A percentile compares a stretch with the other conserved stretches of the same genome.
Conservation (phyloP, 2,113 vertebrate genomes). For the Eudorcas thomsonii region DNA sequence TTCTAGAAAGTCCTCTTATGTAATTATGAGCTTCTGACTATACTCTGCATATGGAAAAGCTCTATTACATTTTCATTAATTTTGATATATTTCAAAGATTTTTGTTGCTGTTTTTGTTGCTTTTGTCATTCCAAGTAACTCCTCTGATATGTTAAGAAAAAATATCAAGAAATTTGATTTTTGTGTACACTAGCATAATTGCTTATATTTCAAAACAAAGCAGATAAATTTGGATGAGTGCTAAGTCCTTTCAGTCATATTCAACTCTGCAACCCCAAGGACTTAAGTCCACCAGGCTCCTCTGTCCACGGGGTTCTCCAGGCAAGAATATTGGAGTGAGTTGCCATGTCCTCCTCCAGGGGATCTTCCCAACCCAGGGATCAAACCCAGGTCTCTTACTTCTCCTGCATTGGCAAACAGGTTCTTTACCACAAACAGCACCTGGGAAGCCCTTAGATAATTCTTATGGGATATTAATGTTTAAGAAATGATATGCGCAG, state of each 20-base stretch:
- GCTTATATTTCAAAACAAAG: conserved; percentile 11
- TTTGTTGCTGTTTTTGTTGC: background rate
- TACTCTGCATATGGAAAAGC: background rate
- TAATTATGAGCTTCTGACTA: background rate
- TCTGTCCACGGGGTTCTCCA: background rate
- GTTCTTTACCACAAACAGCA: background rate
- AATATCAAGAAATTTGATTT: background rate
- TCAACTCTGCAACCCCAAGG: background rate
- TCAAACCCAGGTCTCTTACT: background rate
- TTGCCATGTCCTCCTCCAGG: background rate
- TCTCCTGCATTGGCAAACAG: background rate
- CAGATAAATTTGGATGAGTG: background rate
- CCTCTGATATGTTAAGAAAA: background rate
- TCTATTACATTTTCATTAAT: background rate
- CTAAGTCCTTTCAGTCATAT: background rate
- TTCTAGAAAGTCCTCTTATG: background rate
- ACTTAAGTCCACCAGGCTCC: background rate
- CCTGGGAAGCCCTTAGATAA: background rate
- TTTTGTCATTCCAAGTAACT: background rate
- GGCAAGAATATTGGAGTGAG: background rate
- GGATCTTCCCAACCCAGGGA: background rate
- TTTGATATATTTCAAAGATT: background rate
- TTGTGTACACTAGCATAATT: background rate
- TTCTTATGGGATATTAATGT: background rate
- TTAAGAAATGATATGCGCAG: background rate